Evolutionary conservation across 2,113 vertebrate species (phyloP), one percentile per base, ranked within the genome.

Genomic region (Helogale parvula): DNA sequence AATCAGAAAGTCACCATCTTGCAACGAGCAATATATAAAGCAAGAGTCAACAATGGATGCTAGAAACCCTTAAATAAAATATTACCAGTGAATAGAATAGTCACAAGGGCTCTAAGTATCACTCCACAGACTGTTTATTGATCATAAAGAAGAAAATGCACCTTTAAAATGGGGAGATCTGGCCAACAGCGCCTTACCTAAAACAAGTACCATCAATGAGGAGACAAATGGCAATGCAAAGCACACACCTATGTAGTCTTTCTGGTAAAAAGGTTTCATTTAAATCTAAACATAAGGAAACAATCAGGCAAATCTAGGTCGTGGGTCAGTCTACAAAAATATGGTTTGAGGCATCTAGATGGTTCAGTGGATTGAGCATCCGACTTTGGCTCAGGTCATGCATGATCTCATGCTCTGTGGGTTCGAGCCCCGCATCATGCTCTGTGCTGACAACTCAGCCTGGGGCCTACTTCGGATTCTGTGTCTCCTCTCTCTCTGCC

Each of bases 121-220:
- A 77, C 5, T 23, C 60, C 60, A 86, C 35, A 84, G 81, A 66
- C 41, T 12, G 80, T 11, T 47, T 86, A 82, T 7, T 66, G 88
- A 84, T 69, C 50, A 72, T 27, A 89, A 83, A 82, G 86, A 38
- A 63, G 52, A 65, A 72, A 93, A 54, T 35, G 11, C 38, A 91
- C 41, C 68, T 82, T 96, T 96, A 90, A 93, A 77, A 90, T 45
- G 35, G n/a, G 60, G 17, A 81, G 45, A 80, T 93, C 52, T 5
- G 31, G 16, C 63, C 88, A 15, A 84, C 1, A 54, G 16, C 15
- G 60, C 57, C 41, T 86, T 17, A 87, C 71, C 7, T 29, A 91
- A 93, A 69, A 25, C 38, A 57, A 90, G 33, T 31, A 50, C 52
- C 21, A 79, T 14, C 9, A 60, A 15, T 41, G 19, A 60, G 50